Conservation (phyloP, 92 coral and sea anemone genomes). For the Blastomussa wellsi region DNA sequence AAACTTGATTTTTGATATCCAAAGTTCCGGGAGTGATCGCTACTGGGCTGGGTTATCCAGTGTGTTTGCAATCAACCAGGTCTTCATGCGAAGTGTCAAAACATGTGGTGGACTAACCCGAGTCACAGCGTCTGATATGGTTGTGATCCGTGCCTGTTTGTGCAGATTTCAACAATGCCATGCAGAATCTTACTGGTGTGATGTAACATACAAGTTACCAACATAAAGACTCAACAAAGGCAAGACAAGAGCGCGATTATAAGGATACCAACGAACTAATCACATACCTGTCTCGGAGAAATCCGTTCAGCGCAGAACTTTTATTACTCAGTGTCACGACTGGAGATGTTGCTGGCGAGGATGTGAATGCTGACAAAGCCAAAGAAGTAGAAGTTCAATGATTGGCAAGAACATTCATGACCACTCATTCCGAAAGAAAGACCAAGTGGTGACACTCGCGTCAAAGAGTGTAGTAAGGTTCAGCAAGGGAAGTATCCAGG, state of each 20-base stretch:
- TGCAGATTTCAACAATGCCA: slow-evolving; percentile 17
- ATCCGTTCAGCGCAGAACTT: slow-evolving; percentile 45
- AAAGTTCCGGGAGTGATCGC: slow-evolving; percentile 12
- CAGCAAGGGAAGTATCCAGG: slow-evolving; percentile 48
- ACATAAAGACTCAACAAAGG: slow-evolving; percentile 48
- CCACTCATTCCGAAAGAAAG: slow-evolving; percentile 40
- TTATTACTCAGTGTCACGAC: slow-evolving; percentile 47
- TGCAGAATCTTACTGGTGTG: slow-evolving; percentile 42
- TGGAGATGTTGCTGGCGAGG: slow-evolving; percentile 48
- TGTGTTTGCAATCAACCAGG: slow-evolving; percentile 62
- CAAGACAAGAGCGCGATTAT: slow-evolving; percentile 46
- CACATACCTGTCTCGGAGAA: slow-evolving; percentile 32
- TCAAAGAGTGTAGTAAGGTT: slow-evolving; percentile 46
- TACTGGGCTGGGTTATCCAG: slow-evolving; percentile 64
- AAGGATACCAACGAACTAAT: slow-evolving; percentile 32
- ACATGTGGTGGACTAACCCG: slow-evolving; percentile 13
- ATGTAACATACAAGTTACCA: slow-evolving; percentile 48
- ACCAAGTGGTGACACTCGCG: slow-evolving; percentile 59
- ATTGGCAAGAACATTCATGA: slow-evolving; percentile 34
- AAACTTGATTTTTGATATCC: too few relatives aligned
- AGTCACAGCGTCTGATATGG: neutral
- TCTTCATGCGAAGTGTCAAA: slow-evolving; percentile 41
- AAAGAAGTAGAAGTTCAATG: slow-evolving; percentile 42
- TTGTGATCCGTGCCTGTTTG: neutral
- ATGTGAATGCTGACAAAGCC: slow-evolving; percentile 46